Percentiles rank a stretch among this genome's conserved stretches.
Conservation (phyloP, 2,113 vertebrate species). For the Platycercus adscitus region DNA sequence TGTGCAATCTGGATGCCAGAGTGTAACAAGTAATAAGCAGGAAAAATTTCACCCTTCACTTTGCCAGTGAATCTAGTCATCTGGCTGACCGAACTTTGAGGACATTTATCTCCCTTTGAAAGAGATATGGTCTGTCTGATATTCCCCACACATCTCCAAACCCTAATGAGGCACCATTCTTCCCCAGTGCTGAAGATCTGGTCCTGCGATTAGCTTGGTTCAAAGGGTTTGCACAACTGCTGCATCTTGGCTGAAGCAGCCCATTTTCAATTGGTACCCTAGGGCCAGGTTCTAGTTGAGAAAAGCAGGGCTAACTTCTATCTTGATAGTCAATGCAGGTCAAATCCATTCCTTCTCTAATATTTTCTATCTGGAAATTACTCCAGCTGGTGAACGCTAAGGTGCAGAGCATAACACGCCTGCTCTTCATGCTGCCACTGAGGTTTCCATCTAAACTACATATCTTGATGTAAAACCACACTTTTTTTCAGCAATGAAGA, state of each 20-base stretch:
- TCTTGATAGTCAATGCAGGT: background rate
- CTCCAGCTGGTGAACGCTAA: background rate
- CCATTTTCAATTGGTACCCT: background rate
- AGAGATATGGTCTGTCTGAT: background rate
- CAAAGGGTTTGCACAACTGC: background rate
- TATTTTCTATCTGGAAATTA: background rate
- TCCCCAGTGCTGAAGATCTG: background rate
- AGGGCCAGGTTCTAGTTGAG: background rate
- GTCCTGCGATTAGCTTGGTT: background rate
- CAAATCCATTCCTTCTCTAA: background rate
- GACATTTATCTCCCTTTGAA: background rate
- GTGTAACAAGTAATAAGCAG: background rate
- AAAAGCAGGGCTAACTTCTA: background rate
- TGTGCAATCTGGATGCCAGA: background rate
- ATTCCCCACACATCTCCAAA: background rate
- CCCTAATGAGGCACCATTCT: background rate
- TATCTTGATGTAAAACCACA: background rate
- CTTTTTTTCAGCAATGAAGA: background rate
- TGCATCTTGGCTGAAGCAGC: background rate
- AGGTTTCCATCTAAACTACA: background rate
- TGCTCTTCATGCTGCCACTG: background rate
- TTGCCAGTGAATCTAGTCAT: background rate
- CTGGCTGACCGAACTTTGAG: background rate
- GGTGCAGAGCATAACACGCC: fast-evolving
- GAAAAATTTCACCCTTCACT: background rate